Conservation (phyloP, 2,888 invertebrate genomes). For the Drosophila buzzatii region DNA sequence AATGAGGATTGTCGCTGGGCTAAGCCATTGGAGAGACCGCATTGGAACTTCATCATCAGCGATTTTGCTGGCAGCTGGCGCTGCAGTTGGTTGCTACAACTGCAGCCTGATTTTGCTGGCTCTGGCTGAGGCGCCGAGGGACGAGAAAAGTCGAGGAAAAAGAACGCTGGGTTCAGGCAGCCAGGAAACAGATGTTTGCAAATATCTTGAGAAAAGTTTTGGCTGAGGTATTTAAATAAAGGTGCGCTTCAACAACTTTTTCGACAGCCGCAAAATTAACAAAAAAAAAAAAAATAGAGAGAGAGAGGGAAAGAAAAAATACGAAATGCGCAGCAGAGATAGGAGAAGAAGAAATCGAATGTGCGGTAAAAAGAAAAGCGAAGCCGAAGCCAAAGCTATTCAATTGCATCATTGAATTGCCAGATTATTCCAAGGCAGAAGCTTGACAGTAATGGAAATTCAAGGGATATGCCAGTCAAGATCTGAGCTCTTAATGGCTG, state of each 20-base stretch:
- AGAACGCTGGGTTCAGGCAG: conserved; percentile 13
- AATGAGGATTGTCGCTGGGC: conserved; percentile 10
- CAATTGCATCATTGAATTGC: conserved; percentile 70
- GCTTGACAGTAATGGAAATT: conserved; percentile 34
- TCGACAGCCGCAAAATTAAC: conserved; percentile 47
- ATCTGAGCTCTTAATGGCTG: conserved; percentile 9
- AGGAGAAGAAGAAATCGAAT: conserved; percentile 2
- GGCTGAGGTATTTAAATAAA: conserved; percentile 79
- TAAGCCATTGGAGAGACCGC: conserved; percentile 20
- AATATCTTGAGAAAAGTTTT: conserved; percentile 78
- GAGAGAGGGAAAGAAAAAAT: conserved; percentile 19
- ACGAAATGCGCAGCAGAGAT: conserved; percentile 13
- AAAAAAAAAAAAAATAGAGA: conserved; percentile 25
- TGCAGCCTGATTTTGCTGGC: conserved; percentile 47
- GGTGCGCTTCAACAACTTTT: conserved; percentile 70
- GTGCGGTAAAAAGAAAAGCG: conserved; percentile 28
- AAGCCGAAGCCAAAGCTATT: conserved; percentile 55
- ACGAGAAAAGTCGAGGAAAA: neutral
- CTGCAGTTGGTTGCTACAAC: conserved; percentile 45
- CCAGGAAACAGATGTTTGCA: conserved; percentile 80
- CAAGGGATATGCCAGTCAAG: conserved; percentile 17
- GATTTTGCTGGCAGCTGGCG: conserved; percentile 34
- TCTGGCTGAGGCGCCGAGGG: neutral
- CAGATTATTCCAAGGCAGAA: conserved; percentile 38
- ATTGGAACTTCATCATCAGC: conserved; percentile 55